phyloP scores from a whole-genome alignment of 2,888 invertebrate genomes.

The Trachelus troglodyta region DNA sequence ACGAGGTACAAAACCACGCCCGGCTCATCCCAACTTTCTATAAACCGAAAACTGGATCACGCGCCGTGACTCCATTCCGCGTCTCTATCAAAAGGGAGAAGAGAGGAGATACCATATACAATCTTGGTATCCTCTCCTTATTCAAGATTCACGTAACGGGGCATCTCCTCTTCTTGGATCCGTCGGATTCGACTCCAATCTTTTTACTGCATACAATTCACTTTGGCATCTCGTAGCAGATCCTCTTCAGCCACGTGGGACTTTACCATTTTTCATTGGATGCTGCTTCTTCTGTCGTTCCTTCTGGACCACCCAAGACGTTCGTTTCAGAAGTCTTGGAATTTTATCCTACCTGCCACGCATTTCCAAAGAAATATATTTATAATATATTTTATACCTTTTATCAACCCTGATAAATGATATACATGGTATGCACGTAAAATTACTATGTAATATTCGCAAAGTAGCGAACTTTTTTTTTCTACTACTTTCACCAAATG shows the following conservation, averaged over 20 bases:
- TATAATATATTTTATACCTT: background rate
- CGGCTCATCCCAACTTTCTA: slow-evolving; percentile 64
- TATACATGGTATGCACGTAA: background rate
- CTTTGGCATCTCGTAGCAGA: background rate
- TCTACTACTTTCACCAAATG: background rate
- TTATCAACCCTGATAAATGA: background rate
- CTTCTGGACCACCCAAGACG: background rate
- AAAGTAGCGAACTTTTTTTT: background rate
- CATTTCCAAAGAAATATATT: background rate
- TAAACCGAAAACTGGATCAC: slow-evolving; percentile 66
- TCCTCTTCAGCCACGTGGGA: background rate
- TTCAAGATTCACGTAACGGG: slow-evolving; percentile 44
- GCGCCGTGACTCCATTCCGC: slow-evolving; percentile 32
- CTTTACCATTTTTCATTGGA: slow-evolving; percentile 1
- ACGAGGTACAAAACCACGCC: slow-evolving; percentile 62
- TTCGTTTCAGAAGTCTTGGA: background rate
- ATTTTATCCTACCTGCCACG: background rate
- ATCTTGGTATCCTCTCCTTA: slow-evolving; percentile 25
- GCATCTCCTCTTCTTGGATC: slow-evolving; percentile 18
- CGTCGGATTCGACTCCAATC: slow-evolving; percentile 6
- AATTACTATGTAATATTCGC: background rate
- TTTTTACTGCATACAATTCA: slow-evolving; percentile 8
- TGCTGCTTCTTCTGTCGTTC: background rate
- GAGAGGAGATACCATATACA: slow-evolving; percentile 24
- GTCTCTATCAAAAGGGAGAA: slow-evolving; percentile 1